Conservation (phyloP, 1,140 invertebrate species). For the Latrodectus geometricus region DNA sequence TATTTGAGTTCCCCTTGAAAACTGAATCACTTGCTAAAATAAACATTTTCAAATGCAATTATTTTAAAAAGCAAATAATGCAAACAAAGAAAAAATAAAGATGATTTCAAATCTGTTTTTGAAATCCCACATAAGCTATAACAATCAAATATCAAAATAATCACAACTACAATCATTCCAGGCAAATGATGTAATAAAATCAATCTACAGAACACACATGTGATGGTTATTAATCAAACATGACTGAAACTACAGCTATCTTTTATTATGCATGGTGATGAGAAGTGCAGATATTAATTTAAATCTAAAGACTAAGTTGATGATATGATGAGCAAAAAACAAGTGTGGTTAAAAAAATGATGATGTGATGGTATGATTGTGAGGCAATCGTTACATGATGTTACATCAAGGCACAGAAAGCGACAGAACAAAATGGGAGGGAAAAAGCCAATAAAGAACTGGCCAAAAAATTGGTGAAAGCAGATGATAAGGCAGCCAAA, state of each 20-base stretch:
- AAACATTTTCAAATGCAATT: too few relatives aligned
- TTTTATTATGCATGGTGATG: neutral
- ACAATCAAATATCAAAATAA: neutral
- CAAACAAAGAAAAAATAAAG: too few relatives aligned
- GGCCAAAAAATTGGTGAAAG: constrained; percentile 36
- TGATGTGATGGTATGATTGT: constrained; percentile 9
- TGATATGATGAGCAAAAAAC: neutral
- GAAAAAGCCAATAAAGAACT: neutral
- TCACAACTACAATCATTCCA: constrained; percentile 28
- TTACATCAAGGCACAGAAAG: constrained; percentile 41
- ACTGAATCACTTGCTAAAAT: too few relatives aligned
- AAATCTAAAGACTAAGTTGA: neutral
- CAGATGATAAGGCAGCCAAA: constrained; percentile 52
- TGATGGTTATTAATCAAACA: too few relatives aligned
- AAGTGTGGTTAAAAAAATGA: constrained; percentile 29
- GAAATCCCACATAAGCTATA: neutral
- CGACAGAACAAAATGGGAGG: constrained; percentile 46
- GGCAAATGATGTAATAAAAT: neutral
- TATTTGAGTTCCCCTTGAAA: too few relatives aligned
- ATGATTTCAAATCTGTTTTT: too few relatives aligned
- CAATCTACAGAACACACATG: too few relatives aligned
- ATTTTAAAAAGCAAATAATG: too few relatives aligned
- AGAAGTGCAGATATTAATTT: constrained; percentile 37
- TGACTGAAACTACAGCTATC: neutral
- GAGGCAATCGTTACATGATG: constrained; percentile 12